phyloP scores from a whole-genome alignment of 53 echinoderm and acorn worm species.

The Echinometra lucunter region DNA sequence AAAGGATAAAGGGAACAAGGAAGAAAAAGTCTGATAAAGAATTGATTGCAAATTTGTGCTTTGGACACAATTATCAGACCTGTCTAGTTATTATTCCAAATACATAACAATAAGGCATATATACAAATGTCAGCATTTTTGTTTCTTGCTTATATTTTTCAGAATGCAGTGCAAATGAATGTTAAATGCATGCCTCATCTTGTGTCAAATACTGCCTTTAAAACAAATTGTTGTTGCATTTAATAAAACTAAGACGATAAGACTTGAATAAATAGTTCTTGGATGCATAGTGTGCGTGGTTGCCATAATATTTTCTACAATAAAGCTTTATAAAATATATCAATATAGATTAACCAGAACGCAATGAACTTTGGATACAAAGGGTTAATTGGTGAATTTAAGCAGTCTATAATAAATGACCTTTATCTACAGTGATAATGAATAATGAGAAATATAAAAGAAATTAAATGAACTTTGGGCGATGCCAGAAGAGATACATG shows the following conservation, averaged over 20 bases:
- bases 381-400: not conserved
- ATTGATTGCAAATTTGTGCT: not conserved
- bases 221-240: not conserved
- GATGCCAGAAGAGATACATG: not conserved
- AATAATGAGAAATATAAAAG: too few species aligned
- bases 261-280: not conserved
- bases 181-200: not conserved
- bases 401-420: not conserved
- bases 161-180: not conserved
- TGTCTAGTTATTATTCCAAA: not conserved
- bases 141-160: not conserved
- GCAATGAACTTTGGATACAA: not conserved
- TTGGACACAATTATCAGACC: not conserved
- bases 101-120: not conserved
- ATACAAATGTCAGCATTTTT: not conserved
- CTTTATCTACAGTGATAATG: not conserved
- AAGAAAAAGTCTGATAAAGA: too few species aligned
- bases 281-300: not conserved
- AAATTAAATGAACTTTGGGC: constrained; percentile 40
- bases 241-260: not conserved
- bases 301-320: not conserved
- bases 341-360: not conserved
- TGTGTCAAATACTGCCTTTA: not conserved
- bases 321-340: not conserved
- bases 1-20: too few species aligned